Evolutionary conservation across 2,888 invertebrate species (phyloP).

Genomic region (Microctonus hyperodae): DNA sequence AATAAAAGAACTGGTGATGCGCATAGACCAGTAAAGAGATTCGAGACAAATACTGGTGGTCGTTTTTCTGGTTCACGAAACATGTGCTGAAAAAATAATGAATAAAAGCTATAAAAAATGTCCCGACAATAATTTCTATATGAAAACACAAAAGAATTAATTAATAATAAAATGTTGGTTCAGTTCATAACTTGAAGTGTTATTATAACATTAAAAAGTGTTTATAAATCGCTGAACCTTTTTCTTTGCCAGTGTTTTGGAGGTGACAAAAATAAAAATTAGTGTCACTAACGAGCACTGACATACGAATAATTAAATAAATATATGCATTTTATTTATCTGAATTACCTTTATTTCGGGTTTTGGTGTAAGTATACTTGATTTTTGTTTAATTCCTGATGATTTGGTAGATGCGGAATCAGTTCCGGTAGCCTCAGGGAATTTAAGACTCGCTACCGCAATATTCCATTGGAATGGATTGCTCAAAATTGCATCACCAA

Average conservation of each 20-base stretch:
- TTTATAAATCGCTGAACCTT: slow-evolving; percentile 29
- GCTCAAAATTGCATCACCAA: slow-evolving; percentile 90
- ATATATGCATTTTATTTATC: slow-evolving; percentile 4
- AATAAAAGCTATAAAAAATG: slow-evolving; percentile 26
- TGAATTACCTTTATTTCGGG: slow-evolving; percentile 69
- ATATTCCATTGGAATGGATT: slow-evolving; percentile 90
- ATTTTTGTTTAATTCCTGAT: slow-evolving; percentile 50
- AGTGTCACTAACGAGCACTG: slow-evolving; percentile 60
- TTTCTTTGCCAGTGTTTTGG: slow-evolving; percentile 61
- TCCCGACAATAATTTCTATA: slow-evolving; percentile 7
- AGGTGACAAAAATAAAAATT: slow-evolving; percentile 51
- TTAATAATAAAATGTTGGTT: slow-evolving; percentile 29
- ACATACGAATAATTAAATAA: slow-evolving; percentile 27
- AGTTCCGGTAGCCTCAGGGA: slow-evolving; percentile 61
- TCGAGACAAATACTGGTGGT: slow-evolving; percentile 86
- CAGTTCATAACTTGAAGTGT: slow-evolving; percentile 14
- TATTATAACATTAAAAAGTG: not conserved
- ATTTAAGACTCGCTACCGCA: slow-evolving; percentile 79
- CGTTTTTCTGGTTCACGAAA: slow-evolving; percentile 93
- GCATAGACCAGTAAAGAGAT: slow-evolving; percentile 86
- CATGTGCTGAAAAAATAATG: slow-evolving; percentile 69
- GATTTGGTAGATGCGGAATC: slow-evolving; percentile 49
- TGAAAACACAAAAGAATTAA: not conserved
- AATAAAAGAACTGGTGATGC: slow-evolving; percentile 84
- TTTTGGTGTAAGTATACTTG: slow-evolving; percentile 64